These are phyloP conservation scores for Cactoblastis cactorum DNA, from an alignment of 2,888 invertebrate genomes.

Conservation along the genomic window DNA sequence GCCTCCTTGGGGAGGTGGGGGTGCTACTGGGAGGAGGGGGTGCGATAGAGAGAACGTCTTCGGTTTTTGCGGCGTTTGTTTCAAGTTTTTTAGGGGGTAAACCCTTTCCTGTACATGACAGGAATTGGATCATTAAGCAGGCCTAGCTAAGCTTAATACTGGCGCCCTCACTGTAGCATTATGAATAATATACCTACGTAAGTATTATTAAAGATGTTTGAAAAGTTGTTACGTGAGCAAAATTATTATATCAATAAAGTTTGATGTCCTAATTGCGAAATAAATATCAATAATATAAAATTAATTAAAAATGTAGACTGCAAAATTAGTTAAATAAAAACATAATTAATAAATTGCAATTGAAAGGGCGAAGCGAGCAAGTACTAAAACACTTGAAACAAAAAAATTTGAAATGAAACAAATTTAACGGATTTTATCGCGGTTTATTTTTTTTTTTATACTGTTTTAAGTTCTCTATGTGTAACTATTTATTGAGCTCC, in stretches of 20 bases:
- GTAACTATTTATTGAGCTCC: too few relatives aligned
- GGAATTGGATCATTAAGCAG: constrained; percentile 79
- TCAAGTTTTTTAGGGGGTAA: constrained; percentile 79
- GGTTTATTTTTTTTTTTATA: too few relatives aligned
- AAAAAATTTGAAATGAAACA: too few relatives aligned
- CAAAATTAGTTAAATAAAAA: too few relatives aligned
- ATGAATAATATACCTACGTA: constrained; percentile 31
- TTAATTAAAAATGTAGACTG: too few relatives aligned
- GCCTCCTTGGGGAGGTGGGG: constrained; percentile 51
- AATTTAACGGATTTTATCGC: too few relatives aligned
- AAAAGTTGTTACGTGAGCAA: background rate
- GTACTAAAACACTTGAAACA: too few relatives aligned
- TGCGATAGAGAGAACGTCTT: constrained; percentile 70
- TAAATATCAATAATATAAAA: too few relatives aligned
- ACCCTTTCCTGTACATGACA: constrained; percentile 80
- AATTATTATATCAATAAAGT: background rate
- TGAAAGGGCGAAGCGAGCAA: too few relatives aligned
- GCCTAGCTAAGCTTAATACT: constrained; percentile 71
- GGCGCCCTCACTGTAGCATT: constrained; percentile 44
- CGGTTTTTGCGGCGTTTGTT: constrained; percentile 79
- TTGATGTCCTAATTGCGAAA: too few relatives aligned
- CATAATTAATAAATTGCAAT: too few relatives aligned
- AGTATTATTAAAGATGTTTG: constrained; percentile 15
- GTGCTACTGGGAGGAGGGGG: constrained; percentile 37
- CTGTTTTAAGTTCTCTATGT: too few relatives aligned